Base-by-base conservation (phyloP, 2,797 vertebrate species). In the Channallabes apus region DNA sequence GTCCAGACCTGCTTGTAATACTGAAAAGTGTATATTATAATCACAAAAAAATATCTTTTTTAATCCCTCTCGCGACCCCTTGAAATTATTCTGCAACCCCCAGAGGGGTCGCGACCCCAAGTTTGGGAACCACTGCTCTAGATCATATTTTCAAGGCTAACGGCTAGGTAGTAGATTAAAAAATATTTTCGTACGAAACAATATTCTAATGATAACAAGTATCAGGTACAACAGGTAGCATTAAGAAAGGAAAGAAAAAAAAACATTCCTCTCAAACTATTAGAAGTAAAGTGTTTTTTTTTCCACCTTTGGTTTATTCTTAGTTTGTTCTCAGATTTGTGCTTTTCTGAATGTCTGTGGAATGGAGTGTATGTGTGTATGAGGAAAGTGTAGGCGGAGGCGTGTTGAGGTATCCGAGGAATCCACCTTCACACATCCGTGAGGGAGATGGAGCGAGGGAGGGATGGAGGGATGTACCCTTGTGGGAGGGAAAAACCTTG, bases 401-500 rank as follows among this genome's bases (percentile, higher is more conserved):
- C 68, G 0, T 75, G 17, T 51, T 64, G 18, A 46, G n/a, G 80
- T 82, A 58, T 59, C 80, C 20, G 65, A 82, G 51, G 65, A 82
- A 69, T 82, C 27, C 51, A 82, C 54, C 20, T 82, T 71, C 80
- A 82, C 65, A 82, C 65, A 71, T 58, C 27, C 20, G 12, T 58
- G 61, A 80, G 65, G 24, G 46, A 71, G 27, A 71, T 68, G 41
- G 64, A 82, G 62, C 6, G 46, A 82, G 38, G 65, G 65, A 15
- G 46, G 59, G 20, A 59, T 82, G 41, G 64, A 82, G 62, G 24
- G 65, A 82, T 56, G 80, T 46, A 82, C 65, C 80, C 22, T 54
- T 9, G 54, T 76, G 27, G 73, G 73, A 32, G 27, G 54, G 18
- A 58, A 58, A 32, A 20, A 17, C 1, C 6, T 1, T 6, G 27